These are phyloP conservation scores for Pentamera pediparva DNA, from an alignment of 53 echinoderm and acorn worm genomes.

Conservation along the genomic window DNA sequence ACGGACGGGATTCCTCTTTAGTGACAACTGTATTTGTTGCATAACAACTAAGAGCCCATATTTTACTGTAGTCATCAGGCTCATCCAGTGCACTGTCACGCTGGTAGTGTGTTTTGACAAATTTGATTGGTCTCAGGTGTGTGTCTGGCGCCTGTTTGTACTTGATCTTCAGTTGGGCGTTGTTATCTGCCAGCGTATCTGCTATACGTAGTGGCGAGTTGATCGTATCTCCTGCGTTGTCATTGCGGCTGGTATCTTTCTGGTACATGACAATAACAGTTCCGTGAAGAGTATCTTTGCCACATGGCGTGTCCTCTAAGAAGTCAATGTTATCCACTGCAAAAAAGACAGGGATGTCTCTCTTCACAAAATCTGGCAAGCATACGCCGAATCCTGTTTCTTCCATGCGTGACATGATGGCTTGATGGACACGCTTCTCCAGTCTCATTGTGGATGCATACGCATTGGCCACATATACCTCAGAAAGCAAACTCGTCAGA, in stretches of 20 bases:
- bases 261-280: conserved; percentile 17
- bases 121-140: conserved; percentile 11
- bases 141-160: conserved; percentile 9
- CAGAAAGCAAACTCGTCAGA: not conserved
- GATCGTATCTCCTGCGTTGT: not conserved
- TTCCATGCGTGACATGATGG: not conserved
- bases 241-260: conserved; percentile 8
- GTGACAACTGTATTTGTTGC: no score
- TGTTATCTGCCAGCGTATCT: not conserved
- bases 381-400: conserved; percentile 4
- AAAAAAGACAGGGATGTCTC: conserved; percentile 18
- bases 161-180: conserved; percentile 4
- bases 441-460: not conserved
- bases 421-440: conserved; percentile 18
- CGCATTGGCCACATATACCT: not conserved
- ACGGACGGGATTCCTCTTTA: no score
- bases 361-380: conserved; percentile 26
- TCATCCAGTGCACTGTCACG: conserved; percentile 5
- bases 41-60: conserved; percentile 22
- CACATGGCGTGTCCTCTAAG: conserved; percentile 30
- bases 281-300: conserved; percentile 12
- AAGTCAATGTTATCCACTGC: conserved; percentile 24
- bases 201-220: conserved; percentile 11
- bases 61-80: conserved; percentile 7
- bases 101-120: conserved; percentile 16